Evolutionary conservation across 2,888 invertebrate species (phyloP), one percentile per base, ranked within the genome.

Genomic region (Crioceris asparagi): DNA sequence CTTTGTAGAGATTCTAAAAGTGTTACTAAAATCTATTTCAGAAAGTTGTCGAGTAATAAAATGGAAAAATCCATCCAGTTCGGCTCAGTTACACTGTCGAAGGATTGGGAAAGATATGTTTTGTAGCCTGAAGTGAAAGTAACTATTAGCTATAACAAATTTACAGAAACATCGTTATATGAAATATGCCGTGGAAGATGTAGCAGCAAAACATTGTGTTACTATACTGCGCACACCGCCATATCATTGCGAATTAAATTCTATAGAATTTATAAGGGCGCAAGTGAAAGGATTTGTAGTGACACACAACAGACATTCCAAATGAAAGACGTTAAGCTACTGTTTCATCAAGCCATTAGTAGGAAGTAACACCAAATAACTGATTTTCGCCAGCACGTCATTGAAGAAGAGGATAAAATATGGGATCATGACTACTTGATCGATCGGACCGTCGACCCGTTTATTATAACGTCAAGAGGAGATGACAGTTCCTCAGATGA

Each of bases 231-330:
- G 48, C 29, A 37, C 53, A 45, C 54, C 53, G 27, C 52, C 55
- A 3, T 53, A 52, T 27, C 43, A 52, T 33, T 52, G 52, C 32
- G 52, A 52, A 40, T 38, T 52, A 16, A 53, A 53, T 32, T 52
- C 51, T 3, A 52, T 52, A 32, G 49, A 53, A 42, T 39, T 47
- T 17, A 47, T 51, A 26, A 38, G 42, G 36, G 33, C 37, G 7
- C 39, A 44, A 32, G 25, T 38, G 3, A 39, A 40, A 40, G 35
- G 31, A 12, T 44, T 56, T 68, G 42, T 41, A 12, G 36, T 29
- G 12, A 17, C 36, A 32, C 30, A 40, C n/a, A 38, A 35, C 36
- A 38, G 2, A 41, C 40, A 21, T 41, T 41, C 25, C 38, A 38
- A 32, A 12, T 41, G 12, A 8, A 21, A 26, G 29, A 39, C 19